Conservation (phyloP, 2,113 vertebrate species). For the Podarcis cretensis region DNA sequence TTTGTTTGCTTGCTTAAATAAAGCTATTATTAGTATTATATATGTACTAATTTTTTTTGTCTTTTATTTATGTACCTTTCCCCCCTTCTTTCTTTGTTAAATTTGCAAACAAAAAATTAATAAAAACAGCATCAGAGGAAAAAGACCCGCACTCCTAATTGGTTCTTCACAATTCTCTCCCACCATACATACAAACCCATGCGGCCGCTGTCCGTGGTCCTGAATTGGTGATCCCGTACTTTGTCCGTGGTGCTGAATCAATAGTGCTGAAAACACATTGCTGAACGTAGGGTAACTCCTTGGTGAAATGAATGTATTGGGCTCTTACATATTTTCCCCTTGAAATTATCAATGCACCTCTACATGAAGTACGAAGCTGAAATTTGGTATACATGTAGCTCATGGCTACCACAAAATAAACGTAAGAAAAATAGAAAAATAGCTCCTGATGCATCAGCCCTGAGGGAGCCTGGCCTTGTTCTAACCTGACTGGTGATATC, state of each 20-base stretch:
- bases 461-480: too few relatives aligned
- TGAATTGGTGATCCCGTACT: background rate
- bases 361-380: background rate
- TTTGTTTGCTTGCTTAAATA: background rate
- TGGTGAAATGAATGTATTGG: background rate
- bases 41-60: background rate
- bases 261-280: background rate
- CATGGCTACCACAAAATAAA: background rate
- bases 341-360: background rate
- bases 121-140: too few relatives aligned
- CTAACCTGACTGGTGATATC: too few relatives aligned
- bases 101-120: too few relatives aligned
- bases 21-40: background rate
- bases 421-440: background rate
- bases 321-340: background rate
- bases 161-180: too few relatives aligned
- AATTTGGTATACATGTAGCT: background rate
- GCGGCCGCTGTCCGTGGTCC: background rate
- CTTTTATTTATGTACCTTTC: too few relatives aligned
- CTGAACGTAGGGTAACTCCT: background rate
- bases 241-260: background rate
- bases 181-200: background rate
- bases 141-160: too few relatives aligned
- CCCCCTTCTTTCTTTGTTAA: too few relatives aligned
- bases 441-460: too few relatives aligned